Evolutionary conservation across 2,113 vertebrate species (phyloP).

Genomic region (Hylia prasina): DNA sequence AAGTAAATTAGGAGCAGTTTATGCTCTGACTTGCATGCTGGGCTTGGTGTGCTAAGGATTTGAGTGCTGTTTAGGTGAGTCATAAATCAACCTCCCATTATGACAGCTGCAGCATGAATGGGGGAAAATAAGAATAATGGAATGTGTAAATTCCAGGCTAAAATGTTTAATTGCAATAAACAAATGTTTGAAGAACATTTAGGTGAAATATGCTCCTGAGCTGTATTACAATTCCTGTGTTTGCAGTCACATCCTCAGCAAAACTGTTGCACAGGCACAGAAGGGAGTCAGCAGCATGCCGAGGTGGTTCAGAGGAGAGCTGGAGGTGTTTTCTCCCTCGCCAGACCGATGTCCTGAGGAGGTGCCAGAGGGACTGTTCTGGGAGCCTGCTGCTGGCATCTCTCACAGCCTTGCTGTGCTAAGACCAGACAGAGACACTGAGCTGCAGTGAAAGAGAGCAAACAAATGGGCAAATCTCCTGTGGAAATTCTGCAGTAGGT

Average conservation of each 20-base stretch:
- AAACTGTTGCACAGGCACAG: neutral
- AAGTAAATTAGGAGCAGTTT: slow-evolving; percentile 55
- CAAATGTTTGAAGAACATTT: slow-evolving; percentile 44
- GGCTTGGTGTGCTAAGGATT: slow-evolving; percentile 23
- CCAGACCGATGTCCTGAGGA: neutral
- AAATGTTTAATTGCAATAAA: slow-evolving; percentile 61
- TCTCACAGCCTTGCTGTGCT: neutral
- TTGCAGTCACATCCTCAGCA: neutral
- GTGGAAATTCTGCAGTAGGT: neutral
- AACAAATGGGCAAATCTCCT: neutral
- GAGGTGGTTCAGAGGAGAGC: neutral
- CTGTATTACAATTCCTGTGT: neutral
- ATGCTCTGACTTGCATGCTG: slow-evolving; percentile 20
- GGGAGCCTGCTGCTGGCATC: neutral
- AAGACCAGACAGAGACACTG: neutral
- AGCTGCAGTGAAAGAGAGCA: neutral
- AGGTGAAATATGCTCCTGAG: slow-evolving; percentile 8
- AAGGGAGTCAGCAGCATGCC: neutral
- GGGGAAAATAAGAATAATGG: slow-evolving; percentile 56
- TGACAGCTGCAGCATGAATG: slow-evolving; percentile 43
- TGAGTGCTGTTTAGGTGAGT: slow-evolving; percentile 38
- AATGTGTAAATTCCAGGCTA: slow-evolving; percentile 48
- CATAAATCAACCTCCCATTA: slow-evolving; percentile 59
- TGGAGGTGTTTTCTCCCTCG: neutral
- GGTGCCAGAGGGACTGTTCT: neutral